Conservation (phyloP, 2,888 invertebrate species). For the Subacronicta megacephala region DNA sequence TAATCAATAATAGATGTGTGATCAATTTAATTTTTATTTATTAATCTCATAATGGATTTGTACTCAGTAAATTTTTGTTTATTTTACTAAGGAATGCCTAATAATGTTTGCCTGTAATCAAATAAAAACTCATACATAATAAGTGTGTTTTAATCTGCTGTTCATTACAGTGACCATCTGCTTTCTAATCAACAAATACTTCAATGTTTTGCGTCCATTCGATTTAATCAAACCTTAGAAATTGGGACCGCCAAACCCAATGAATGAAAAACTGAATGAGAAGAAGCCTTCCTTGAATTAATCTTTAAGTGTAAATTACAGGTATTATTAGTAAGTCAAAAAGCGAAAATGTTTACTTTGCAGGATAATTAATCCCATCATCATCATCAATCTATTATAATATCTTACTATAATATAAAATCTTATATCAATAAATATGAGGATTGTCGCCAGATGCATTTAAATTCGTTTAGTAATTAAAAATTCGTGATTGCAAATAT, state of each 20-base stretch:
- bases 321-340: no score
- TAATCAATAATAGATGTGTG: no score
- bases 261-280: slow-evolving; percentile 57
- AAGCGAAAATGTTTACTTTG: no score
- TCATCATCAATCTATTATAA: no score
- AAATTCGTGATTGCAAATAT: slow-evolving; percentile 18
- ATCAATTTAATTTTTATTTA: no score
- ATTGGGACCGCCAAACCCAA: slow-evolving; percentile 31
- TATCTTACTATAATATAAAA: no score
- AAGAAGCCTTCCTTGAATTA: slow-evolving; percentile 48
- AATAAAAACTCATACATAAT: slow-evolving; percentile 32
- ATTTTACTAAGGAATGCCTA: no score
- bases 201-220: slow-evolving; percentile 63
- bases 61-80: no score
- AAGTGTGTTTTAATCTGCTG: slow-evolving; percentile 58
- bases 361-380: no score
- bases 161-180: slow-evolving; percentile 72
- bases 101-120: no score
- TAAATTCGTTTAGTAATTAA: slow-evolving; percentile 30
- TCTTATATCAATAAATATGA: no score
- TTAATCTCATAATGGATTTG: no score
- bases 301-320: slow-evolving; percentile 26
- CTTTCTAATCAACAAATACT: slow-evolving; percentile 72
- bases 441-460: not conserved
- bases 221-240: slow-evolving; percentile 58